Conservation (phyloP, 2,888 invertebrate genomes). For the Agrochola macilenta region DNA sequence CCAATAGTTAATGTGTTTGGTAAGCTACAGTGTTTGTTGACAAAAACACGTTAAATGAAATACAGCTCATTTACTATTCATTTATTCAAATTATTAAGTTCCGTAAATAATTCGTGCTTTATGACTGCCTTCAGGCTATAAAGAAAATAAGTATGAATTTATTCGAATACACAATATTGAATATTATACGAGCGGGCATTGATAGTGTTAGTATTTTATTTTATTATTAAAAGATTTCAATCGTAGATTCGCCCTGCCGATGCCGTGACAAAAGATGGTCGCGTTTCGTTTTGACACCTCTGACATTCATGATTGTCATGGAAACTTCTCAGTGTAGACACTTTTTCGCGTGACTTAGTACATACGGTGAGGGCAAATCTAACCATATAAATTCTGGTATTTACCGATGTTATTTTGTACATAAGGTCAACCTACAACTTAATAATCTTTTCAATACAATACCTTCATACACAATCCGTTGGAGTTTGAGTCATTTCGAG, state of each 20-base stretch:
- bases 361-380: too few relatives aligned
- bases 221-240: too few relatives aligned
- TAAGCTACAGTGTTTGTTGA: conserved; percentile 21
- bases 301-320: too few relatives aligned
- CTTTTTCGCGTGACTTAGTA: too few relatives aligned
- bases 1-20: background rate
- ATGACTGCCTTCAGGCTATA: background rate
- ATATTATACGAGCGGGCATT: too few relatives aligned
- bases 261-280: too few relatives aligned
- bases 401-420: background rate
- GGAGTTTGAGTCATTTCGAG: background rate
- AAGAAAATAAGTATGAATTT: conserved; percentile 13
- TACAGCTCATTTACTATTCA: conserved; percentile 41
- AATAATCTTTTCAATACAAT: background rate
- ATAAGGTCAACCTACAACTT: background rate
- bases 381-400: too few relatives aligned
- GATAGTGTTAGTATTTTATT: too few relatives aligned
- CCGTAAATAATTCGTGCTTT: conserved; percentile 25
- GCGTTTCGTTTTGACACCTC: too few relatives aligned
- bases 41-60: conserved; percentile 33
- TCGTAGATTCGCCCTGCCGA: too few relatives aligned
- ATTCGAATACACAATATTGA: background rate
- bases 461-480: background rate
- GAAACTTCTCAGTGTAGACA: too few relatives aligned
- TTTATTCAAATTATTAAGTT: conserved; percentile 31